Percentiles rank a stretch among this genome's conserved stretches.
phyloP scores from a whole-genome alignment of 2,113 vertebrate genomes.

The Ceyx melanurus region DNA sequence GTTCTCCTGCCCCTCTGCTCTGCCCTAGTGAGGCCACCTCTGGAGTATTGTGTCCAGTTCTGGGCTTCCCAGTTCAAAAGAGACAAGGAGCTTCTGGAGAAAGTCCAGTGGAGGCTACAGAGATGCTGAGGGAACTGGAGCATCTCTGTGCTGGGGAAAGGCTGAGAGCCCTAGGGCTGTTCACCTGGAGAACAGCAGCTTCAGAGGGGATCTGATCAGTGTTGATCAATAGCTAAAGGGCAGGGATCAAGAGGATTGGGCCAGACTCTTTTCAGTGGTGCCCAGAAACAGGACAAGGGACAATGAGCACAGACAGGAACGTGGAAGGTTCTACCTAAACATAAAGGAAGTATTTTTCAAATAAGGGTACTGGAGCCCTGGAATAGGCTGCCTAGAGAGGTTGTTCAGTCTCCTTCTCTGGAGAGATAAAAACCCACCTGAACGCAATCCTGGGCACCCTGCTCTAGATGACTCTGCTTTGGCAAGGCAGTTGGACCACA shows the following conservation, averaged over 20 bases:
- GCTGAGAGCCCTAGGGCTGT: not conserved
- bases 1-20: not conserved
- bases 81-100: not conserved
- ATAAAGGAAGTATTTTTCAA: not conserved
- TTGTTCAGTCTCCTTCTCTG: not conserved
- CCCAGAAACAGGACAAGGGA: not conserved
- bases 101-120: not conserved
- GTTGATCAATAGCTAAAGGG: not conserved
- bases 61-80: not conserved
- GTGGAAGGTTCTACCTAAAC: not conserved
- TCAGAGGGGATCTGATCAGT: not conserved
- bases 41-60: not conserved
- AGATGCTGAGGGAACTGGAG: too few species aligned
- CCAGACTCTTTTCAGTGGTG: not conserved
- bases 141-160: not conserved
- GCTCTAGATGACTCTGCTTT: not conserved
- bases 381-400: not conserved
- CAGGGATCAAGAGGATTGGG: not conserved
- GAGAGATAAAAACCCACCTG: not conserved
- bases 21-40: not conserved
- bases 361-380: not conserved
- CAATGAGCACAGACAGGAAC: not conserved
- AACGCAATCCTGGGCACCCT: not conserved
- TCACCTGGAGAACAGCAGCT: not conserved
- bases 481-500: not conserved